Evolutionary conservation across 2,888 invertebrate genomes (phyloP).

Genomic region (Diarsia dahlii): DNA sequence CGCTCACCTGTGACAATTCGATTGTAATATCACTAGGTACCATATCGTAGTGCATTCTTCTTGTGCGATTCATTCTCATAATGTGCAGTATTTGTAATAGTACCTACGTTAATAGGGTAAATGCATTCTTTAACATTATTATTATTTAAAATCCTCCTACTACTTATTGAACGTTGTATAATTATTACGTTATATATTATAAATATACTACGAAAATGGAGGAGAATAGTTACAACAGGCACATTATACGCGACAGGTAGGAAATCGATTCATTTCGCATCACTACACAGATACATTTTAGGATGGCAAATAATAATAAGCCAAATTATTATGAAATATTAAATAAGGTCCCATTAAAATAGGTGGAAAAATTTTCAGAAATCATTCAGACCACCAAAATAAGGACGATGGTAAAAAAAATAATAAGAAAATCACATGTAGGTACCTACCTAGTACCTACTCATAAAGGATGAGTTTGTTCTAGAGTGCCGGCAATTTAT

Average conservation of each 20-base stretch:
- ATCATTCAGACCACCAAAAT: too few species aligned
- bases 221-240: constrained; percentile 41
- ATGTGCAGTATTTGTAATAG: constrained; percentile 38
- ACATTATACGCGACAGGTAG: constrained; percentile 26
- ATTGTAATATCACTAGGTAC: constrained; percentile 10
- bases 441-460: too few species aligned
- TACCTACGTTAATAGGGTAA: constrained; percentile 29
- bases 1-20: constrained; percentile 1
- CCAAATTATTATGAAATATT: background rate
- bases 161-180: constrained; percentile 34
- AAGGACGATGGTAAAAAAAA: too few species aligned
- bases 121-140: constrained; percentile 40
- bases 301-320: background rate
- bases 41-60: constrained; percentile 10
- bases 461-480: too few species aligned
- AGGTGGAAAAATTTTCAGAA: too few species aligned
- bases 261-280: constrained; percentile 6
- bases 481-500: too few species aligned
- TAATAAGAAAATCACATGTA: too few species aligned
- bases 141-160: constrained; percentile 17
- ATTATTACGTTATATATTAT: constrained; percentile 12
- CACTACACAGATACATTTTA: constrained; percentile 2
- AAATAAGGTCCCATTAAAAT: too few species aligned
- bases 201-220: constrained; percentile 26
- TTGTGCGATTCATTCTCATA: constrained; percentile 45